Evolutionary conservation across 23 tunicate genomes (phyloP), one percentile per base, ranked within the genome.

Genomic region (Botrylloides violaceus): DNA sequence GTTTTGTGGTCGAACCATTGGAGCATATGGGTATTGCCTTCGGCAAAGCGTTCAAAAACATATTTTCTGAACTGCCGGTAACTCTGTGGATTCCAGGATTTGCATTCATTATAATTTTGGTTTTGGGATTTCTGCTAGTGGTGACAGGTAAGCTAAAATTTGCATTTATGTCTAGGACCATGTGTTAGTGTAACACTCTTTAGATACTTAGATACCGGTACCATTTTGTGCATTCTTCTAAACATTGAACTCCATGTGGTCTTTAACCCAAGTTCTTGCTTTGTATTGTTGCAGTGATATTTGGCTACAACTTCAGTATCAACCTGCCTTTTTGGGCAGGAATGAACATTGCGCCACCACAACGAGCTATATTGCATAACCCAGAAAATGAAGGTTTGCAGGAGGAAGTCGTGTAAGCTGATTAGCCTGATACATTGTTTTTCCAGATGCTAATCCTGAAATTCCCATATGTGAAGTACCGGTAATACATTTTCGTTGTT

Each of bases 281-380:
- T 37, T 29, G n/a, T n/a, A n/a, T n/a, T n/a, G n/a, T 82, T 59
- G 28, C 55, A 76, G 95, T 80, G 2, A 76, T 80, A 53, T 71
- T 87, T 60, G 86, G 95, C 2, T 80, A 87, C 36, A 49, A 73
- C 47, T 87, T 80, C 82, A 80, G 66, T 39, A 29, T 87, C n/a
- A 76, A 76, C 71, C 57, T 86, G 61, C 95, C 95, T 29, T 86
- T 86, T 68, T 86, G 95, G 95, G 49, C 79, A n/a, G 86, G 95
- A 28, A 34, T 86, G 12, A 70, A 86, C 34, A 86, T 86, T 24
- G 79, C 66, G 20, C 95, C 95, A 1, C 56, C 48, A 5, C 61
- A 24, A 31, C n/a, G n/a, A n/a, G 24, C 57, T 20, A 75, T 70
- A 24, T 63, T 34, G 2, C 62, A 80, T 3, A 34, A 66, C 25